Conservation (phyloP, 2,888 invertebrate species). For the Melieria picta region DNA sequence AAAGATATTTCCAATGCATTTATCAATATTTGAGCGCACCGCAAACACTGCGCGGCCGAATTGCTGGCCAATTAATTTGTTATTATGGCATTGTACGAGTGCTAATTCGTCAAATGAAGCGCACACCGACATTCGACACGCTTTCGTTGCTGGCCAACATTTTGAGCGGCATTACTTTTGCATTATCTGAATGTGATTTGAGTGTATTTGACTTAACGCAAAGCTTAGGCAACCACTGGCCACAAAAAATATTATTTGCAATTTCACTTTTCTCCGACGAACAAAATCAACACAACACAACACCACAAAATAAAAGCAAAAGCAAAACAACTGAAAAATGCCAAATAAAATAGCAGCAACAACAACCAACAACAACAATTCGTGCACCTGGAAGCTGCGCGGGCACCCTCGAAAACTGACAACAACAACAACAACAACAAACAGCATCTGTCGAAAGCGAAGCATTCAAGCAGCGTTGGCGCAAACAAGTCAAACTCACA, state of each 20-base stretch:
- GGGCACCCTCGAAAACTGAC: slow-evolving; percentile 1
- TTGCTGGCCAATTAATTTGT: background rate
- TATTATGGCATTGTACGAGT: slow-evolving; percentile 1
- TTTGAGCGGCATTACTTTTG: too few relatives aligned
- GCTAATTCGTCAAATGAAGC: background rate
- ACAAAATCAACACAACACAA: too few relatives aligned
- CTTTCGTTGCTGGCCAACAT: background rate
- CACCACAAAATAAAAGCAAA: too few relatives aligned
- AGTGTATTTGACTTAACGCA: too few relatives aligned
- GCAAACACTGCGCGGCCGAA: background rate
- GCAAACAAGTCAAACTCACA: background rate
- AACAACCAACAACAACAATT: slow-evolving; percentile 31
- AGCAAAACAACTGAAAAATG: too few relatives aligned
- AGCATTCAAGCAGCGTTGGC: background rate
- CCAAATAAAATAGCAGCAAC: slow-evolving; percentile 9
- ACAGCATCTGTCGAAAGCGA: slow-evolving; percentile 4
- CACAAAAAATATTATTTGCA: too few relatives aligned
- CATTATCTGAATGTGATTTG: too few relatives aligned
- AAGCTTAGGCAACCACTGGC: too few relatives aligned
- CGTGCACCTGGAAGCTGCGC: slow-evolving; percentile 29
- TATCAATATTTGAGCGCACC: too few relatives aligned
- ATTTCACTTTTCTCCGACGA: too few relatives aligned
- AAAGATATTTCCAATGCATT: too few relatives aligned
- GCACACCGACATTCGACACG: background rate
- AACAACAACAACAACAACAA: background rate